Conservation (phyloP, 92 coral and sea anemone species). For the Epizoanthus fatuus region DNA sequence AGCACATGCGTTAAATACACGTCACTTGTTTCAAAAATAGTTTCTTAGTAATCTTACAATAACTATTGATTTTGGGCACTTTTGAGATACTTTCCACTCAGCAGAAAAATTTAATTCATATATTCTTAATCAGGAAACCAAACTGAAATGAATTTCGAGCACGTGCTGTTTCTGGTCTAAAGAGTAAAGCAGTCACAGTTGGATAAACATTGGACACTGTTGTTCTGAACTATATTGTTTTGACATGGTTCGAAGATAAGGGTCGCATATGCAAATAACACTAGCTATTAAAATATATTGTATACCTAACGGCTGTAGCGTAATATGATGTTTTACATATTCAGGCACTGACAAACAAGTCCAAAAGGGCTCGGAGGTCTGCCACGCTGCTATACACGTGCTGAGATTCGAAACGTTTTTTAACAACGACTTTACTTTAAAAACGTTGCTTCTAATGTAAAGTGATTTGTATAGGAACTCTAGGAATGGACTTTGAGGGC, state of each 20-base stretch:
- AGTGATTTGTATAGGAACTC: neutral
- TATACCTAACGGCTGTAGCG: neutral
- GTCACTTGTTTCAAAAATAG: conserved; percentile 24
- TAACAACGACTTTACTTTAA: neutral
- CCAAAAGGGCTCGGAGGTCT: neutral
- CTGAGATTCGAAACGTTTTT: neutral
- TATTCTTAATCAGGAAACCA: neutral
- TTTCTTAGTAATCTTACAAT: conserved; percentile 7
- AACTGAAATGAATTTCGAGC: neutral
- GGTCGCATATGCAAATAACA: neutral
- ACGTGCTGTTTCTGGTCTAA: conserved; percentile 3
- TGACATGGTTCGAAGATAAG: neutral
- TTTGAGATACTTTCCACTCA: neutral
- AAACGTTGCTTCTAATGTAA: neutral
- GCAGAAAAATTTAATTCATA: neutral
- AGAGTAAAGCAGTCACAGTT: neutral
- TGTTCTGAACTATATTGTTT: neutral
- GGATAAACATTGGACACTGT: neutral
- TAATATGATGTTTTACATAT: neutral
- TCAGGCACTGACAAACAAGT: neutral
- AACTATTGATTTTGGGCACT: neutral
- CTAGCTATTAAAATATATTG: neutral
- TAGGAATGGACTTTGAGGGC: neutral
- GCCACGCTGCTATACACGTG: neutral
- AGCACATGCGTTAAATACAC: neutral